These are phyloP conservation scores for Mnemiopsis leidyi DNA, from an alignment of 37 sponge, comb jelly and placozoan genomes.

Conservation along the genomic window DNA sequence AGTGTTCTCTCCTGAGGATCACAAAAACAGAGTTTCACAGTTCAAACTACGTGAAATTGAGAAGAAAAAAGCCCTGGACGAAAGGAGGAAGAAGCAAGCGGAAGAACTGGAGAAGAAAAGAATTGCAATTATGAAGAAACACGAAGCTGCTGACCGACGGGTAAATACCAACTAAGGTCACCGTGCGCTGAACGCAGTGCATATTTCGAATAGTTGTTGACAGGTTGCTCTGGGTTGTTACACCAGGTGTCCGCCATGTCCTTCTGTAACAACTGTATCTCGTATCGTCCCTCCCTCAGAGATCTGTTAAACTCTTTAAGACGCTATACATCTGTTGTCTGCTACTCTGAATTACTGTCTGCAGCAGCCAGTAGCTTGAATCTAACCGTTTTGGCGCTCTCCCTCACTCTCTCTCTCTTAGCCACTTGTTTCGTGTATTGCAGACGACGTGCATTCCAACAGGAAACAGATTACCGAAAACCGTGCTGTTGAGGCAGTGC, in stretches of 20 bases:
- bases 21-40: neutral
- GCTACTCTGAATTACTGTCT: neutral
- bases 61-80: slow-evolving; percentile 41
- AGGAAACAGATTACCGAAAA: neutral
- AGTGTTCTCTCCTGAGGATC: slow-evolving; percentile 61
- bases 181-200: neutral
- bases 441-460: neutral
- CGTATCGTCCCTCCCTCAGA: too few relatives aligned
- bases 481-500: neutral
- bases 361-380: neutral
- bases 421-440: neutral
- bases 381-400: neutral
- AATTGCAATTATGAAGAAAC: slow-evolving; percentile 57
- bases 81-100: slow-evolving; percentile 45
- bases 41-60: slow-evolving; percentile 44
- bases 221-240: neutral
- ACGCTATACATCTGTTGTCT: too few relatives aligned
- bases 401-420: neutral
- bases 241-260: neutral
- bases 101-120: slow-evolving; percentile 37
- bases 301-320: too few relatives aligned
- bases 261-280: neutral
- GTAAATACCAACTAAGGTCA: neutral
- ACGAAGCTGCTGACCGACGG: slow-evolving; percentile 47
- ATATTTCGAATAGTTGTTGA: neutral